These are phyloP conservation scores for Myopa testacea DNA, from an alignment of 2,888 invertebrate species.

Conservation along the genomic window DNA sequence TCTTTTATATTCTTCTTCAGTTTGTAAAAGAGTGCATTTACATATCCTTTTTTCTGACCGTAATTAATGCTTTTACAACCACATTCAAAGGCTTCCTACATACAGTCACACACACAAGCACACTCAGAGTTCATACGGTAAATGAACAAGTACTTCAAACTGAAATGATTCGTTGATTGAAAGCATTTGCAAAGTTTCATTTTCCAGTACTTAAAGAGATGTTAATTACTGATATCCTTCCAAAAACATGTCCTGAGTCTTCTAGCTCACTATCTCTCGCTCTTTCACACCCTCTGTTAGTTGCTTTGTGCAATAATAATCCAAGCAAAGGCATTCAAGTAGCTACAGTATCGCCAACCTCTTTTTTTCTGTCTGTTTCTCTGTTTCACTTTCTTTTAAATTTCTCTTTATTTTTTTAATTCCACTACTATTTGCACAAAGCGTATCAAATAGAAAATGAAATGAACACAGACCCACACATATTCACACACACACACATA, in stretches of 20 bases:
- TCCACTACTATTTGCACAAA: constrained; percentile 42
- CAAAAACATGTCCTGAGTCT: neutral
- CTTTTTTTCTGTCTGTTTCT: constrained; percentile 14
- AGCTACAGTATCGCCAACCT: neutral
- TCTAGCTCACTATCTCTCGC: neutral
- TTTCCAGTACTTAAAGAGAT: constrained; percentile 47
- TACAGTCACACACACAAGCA: neutral
- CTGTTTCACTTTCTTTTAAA: too few species aligned
- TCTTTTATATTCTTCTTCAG: neutral
- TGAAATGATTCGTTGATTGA: too few species aligned
- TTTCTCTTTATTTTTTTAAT: neutral
- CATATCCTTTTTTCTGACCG: too few species aligned
- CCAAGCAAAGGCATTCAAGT: too few species aligned
- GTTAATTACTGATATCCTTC: constrained; percentile 61
- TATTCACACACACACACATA: constrained; percentile 45
- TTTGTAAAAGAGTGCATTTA: neutral
- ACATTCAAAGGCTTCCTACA: neutral
- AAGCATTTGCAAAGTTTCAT: neutral
- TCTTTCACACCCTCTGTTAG: neutral
- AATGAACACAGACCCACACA: constrained; percentile 46
- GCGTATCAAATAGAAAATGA: constrained; percentile 41
- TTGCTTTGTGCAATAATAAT: too few species aligned
- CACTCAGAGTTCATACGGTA: neutral
- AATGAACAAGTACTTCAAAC: too few species aligned
- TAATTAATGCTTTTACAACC: too few species aligned